phyloP scores from a whole-genome alignment of 2,113 vertebrate species.

The Thermophis baileyi region DNA sequence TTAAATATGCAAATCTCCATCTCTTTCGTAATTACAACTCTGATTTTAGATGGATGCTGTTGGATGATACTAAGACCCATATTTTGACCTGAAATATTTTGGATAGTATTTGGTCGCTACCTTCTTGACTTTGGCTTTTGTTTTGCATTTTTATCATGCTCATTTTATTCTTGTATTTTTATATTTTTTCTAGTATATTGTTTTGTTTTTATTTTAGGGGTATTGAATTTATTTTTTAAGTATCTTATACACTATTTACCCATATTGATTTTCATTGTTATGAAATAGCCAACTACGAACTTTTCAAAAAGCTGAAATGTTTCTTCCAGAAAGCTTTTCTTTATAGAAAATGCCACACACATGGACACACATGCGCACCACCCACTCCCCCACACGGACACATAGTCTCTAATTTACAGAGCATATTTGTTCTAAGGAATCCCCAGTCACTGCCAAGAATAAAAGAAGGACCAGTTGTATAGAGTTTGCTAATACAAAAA shows the following conservation, averaged over 20 bases:
- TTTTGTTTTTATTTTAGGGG: neutral
- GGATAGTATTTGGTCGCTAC: neutral
- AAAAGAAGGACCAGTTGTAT: constrained; percentile 26
- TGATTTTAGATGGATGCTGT: constrained; percentile 31
- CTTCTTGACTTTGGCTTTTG: neutral
- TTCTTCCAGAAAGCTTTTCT: neutral
- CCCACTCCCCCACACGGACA: neutral
- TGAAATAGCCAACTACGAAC: neutral
- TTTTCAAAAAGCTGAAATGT: neutral
- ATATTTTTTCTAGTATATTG: neutral
- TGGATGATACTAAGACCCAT: neutral
- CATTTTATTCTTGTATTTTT: neutral
- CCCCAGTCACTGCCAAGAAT: constrained; percentile 38
- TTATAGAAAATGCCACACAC: neutral
- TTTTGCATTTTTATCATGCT: neutral
- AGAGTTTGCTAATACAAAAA: constrained; percentile 47
- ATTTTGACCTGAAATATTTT: neutral
- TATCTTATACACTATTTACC: neutral
- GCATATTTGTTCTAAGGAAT: constrained; percentile 18
- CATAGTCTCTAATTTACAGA: constrained; percentile 24
- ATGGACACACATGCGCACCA: neutral
- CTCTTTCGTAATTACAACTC: neutral
- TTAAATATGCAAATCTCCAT: neutral
- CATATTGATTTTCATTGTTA: neutral
- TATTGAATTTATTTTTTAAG: neutral